Base-by-base conservation (phyloP, 1,140 invertebrate genomes). In the Polyergus mexicanus region DNA sequence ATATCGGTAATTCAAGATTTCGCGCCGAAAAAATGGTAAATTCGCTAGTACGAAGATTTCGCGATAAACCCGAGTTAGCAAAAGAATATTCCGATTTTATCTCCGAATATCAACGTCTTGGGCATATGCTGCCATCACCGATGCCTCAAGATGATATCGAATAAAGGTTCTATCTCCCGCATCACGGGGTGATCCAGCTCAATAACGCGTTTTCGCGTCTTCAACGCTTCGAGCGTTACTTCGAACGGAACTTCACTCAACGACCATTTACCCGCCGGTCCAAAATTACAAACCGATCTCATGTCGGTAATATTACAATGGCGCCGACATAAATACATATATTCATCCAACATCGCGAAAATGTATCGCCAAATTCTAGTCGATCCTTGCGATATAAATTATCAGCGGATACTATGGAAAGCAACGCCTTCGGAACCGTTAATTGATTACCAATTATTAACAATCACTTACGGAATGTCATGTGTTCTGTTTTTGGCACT, bases 291-390 rank as follows among this genome's bases (percentile, higher is more conserved):
- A 44, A 8, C 7, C 5, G 25, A 69, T 25, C 32, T 89, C 0
- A 5, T 32, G n/a, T 11, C n/a, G 0, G 22, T 86, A 0, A 22
- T 86, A 2, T 11, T 92, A 10, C 62, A 75, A 13, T 94, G 93
- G 86, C 51, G 93, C 35, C 81, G 38, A 38, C 80, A 91, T 83
- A 22, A 71, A 35, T 86, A 89, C 65, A 93, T 92, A 0, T 84
- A 93, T 35, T 90, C 90, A 11, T 92, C 92, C 0, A 94, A 88
- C 13, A 86, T 87, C 10, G 68, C 72, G 0, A 91, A 88, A 13
- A 76, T 85, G 74, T 91, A 90, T 77, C 62, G 91, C 7, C 92
- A 94, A 28, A 89, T 89, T 32, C 32, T 0, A 0, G 3, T 89
- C 1, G 63, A 76, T 16, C 7, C 32, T 0, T 10, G n/a, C 0